Percentiles rank a stretch among this genome's conserved stretches.
phyloP scores from a whole-genome alignment of 2,888 invertebrate species.

The Spilarctia lutea region DNA sequence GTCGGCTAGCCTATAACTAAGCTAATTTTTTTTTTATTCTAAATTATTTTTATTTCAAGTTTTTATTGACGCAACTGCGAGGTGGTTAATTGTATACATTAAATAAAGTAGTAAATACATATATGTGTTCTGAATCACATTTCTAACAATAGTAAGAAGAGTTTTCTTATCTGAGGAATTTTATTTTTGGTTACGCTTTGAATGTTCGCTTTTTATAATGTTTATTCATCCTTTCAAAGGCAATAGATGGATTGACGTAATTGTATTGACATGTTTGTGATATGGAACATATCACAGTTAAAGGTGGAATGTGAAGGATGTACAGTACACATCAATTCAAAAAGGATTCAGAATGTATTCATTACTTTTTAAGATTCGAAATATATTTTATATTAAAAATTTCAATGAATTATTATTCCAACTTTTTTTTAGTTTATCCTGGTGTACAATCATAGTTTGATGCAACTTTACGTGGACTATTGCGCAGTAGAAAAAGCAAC shows the following conservation, averaged over 20 bases:
- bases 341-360: not conserved
- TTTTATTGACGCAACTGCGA: too few relatives aligned
- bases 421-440: not conserved
- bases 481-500: too few relatives aligned
- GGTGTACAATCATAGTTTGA: too few relatives aligned
- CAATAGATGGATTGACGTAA: not conserved
- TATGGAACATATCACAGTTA: not conserved
- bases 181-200: not conserved
- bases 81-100: too few relatives aligned
- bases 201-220: not conserved
- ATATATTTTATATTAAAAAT: not conserved
- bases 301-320: not conserved
- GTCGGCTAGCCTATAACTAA: too few relatives aligned
- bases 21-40: too few relatives aligned
- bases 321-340: not conserved
- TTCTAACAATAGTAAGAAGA: not conserved
- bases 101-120: not conserved
- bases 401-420: not conserved
- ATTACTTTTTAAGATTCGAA: not conserved
- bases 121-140: not conserved
- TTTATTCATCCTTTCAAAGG: not conserved
- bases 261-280: not conserved
- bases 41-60: too few relatives aligned
- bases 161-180: not conserved
- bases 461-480: too few relatives aligned